A percentile compares a stretch with the other conserved stretches of the same genome.
Evolutionary conservation across 2,113 vertebrate genomes (phyloP).

Genomic region (Fulica atra): DNA sequence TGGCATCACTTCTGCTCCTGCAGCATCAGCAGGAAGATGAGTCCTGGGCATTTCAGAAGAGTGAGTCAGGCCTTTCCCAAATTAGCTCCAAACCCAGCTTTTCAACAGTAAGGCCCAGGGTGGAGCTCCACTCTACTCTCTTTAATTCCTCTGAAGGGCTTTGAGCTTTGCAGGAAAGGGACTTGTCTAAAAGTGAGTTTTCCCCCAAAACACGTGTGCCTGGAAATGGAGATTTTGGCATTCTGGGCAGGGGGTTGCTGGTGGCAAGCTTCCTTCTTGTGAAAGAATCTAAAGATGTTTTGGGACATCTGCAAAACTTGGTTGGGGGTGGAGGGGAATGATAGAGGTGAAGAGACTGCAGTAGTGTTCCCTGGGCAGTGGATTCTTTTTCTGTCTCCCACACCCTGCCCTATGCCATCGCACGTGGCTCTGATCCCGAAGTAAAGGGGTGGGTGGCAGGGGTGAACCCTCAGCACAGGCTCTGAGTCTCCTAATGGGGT

Average conservation of each 20-base stretch:
- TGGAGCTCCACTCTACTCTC: background rate
- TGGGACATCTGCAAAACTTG: background rate
- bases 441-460: background rate
- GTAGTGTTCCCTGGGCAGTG: background rate
- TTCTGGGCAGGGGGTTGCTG: background rate
- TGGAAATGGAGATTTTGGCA: background rate
- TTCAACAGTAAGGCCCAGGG: background rate
- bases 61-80: conserved; percentile 23
- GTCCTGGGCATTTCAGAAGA: background rate
- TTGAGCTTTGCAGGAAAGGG: background rate
- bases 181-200: background rate
- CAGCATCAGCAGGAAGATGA: conserved; percentile 49
- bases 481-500: background rate
- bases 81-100: conserved; percentile 20
- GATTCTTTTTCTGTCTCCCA: background rate
- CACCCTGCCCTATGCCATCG: background rate
- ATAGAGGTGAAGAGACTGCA: background rate
- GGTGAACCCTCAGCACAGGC: background rate
- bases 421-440: accelerated
- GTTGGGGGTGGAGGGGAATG: background rate
- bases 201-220: accelerated
- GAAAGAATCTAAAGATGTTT: background rate
- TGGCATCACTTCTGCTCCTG: conserved; percentile 44
- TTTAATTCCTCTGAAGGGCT: background rate
- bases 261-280: background rate